phyloP scores from a whole-genome alignment of 2,113 vertebrate genomes.

The Eolophus roseicapilla region DNA sequence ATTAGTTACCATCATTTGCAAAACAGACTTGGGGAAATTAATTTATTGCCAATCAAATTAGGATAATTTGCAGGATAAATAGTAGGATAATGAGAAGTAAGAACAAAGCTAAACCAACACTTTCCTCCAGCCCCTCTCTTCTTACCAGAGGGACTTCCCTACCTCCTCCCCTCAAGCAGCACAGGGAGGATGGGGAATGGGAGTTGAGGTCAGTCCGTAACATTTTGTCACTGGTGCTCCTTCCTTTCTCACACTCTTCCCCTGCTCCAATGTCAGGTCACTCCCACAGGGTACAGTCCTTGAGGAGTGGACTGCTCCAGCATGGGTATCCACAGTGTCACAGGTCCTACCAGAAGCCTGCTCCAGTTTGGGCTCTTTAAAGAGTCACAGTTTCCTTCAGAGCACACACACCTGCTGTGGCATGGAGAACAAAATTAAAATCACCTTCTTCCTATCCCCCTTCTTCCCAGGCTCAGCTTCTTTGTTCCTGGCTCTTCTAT shows the following conservation, averaged over 20 bases:
- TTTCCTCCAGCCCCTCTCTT: background rate
- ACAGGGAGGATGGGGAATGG: background rate
- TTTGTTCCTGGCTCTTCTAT: background rate
- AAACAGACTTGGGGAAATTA: background rate
- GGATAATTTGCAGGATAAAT: background rate
- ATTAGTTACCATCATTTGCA: background rate
- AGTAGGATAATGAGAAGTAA: background rate
- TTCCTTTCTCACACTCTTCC: background rate
- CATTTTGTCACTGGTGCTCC: background rate
- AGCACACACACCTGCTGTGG: background rate
- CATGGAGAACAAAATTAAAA: background rate
- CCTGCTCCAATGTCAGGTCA: background rate
- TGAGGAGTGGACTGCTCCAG: background rate
- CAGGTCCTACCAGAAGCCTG: background rate
- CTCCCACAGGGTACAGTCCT: background rate
- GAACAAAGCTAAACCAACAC: background rate
- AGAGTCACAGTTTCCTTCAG: background rate
- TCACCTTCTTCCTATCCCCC: background rate
- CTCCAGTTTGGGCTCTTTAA: accelerated
- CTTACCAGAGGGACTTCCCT: background rate
- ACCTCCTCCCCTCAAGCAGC: accelerated
- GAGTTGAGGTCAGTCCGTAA: background rate
- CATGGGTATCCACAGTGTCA: accelerated
- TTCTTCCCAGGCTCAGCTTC: background rate
- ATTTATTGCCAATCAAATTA: background rate